Conservation (phyloP, 2,113 vertebrate genomes). For the Arothron firmamentum region DNA sequence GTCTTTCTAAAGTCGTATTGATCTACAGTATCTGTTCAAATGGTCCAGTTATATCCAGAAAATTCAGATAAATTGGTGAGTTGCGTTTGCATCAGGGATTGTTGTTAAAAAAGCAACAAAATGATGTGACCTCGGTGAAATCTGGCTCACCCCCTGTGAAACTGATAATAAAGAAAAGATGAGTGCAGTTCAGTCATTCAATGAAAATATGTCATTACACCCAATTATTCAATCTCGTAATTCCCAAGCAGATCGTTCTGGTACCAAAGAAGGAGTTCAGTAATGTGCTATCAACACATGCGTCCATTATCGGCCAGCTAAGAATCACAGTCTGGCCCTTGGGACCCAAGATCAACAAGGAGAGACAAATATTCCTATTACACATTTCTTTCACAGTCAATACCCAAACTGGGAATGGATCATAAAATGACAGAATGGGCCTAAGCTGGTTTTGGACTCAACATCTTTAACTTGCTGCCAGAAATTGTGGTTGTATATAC, state of each 20-base stretch:
- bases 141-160: conserved; percentile 9
- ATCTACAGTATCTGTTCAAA: not conserved
- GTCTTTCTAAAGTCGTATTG: conserved; percentile 12
- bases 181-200: conserved; percentile 13
- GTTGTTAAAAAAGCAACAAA: conserved; percentile 26
- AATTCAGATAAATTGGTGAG: conserved; percentile 17
- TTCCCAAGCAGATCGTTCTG: conserved; percentile 12
- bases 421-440: conserved; percentile 28
- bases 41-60: conserved; percentile 7
- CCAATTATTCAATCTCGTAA: conserved; percentile 18
- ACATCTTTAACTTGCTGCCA: conserved; percentile 18
- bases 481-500: conserved; percentile 6
- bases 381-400: conserved; percentile 40
- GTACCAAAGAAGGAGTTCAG: conserved; percentile 19
- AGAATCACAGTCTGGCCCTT: conserved; percentile 27
- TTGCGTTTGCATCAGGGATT: conserved; percentile 18
- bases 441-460: conserved; percentile 45
- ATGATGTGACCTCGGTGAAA: not conserved
- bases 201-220: conserved; percentile 15
- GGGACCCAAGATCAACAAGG: conserved; percentile 31
- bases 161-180: conserved; percentile 10
- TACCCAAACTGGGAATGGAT: conserved; percentile 32
- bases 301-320: conserved; percentile 27
- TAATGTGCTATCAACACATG: conserved; percentile 33
- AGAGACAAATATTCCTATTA: conserved; percentile 33